A percentile compares a stretch with the other conserved stretches of the same genome.
These are phyloP conservation scores for Cyanocitta stelleri DNA, from an alignment of 2,113 vertebrate genomes.

Conservation along the genomic window DNA sequence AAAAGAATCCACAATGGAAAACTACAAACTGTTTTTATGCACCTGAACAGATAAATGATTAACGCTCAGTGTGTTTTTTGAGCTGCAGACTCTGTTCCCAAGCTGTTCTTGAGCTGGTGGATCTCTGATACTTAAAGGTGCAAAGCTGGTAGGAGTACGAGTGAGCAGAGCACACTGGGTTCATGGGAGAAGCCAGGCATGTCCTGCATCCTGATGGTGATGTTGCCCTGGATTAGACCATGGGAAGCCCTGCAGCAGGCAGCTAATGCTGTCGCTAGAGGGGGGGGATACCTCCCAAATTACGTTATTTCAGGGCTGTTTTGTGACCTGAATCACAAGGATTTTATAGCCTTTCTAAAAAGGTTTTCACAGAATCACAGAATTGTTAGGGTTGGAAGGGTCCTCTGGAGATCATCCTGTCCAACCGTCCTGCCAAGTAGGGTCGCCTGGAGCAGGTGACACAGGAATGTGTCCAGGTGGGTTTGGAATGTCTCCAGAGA, in stretches of 20 bases:
- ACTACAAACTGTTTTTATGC: neutral
- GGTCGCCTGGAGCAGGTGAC: neutral
- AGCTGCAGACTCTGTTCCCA: neutral
- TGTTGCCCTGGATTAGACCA: neutral
- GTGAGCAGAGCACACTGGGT: rapidly evolving
- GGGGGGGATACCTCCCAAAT: neutral
- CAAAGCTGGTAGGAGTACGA: neutral
- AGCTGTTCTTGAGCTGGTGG: neutral
- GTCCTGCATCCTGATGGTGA: neutral
- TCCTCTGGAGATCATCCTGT: neutral
- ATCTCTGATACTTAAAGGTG: neutral
- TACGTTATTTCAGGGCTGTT: neutral
- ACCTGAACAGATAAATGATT: neutral
- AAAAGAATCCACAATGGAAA: neutral
- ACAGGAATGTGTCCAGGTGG: neutral
- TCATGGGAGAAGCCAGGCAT: neutral
- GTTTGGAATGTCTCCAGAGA: neutral
- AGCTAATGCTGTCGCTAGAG: neutral
- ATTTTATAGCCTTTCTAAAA: neutral
- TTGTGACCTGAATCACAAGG: neutral
- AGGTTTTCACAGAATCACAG: neutral
- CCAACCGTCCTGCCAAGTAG: neutral
- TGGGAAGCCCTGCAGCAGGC: neutral
- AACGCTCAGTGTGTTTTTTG: neutral
- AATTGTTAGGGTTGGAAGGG: neutral